phyloP scores from a whole-genome alignment of 2,797 vertebrate species.

The Hemitrygon akajei region DNA sequence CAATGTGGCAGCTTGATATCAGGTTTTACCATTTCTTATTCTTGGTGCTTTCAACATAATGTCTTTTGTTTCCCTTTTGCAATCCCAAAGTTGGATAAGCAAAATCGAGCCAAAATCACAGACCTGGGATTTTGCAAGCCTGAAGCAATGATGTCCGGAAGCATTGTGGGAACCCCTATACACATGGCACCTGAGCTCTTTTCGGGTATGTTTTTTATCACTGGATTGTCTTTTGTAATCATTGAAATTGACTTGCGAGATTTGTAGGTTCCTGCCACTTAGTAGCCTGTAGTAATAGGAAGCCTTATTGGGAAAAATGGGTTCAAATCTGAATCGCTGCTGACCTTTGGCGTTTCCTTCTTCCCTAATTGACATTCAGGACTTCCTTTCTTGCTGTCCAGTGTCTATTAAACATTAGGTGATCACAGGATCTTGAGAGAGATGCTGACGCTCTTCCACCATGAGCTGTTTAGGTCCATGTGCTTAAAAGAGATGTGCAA shows the following conservation, averaged over 20 bases:
- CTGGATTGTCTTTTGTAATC: too few relatives aligned
- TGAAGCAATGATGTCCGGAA: conserved; percentile 99
- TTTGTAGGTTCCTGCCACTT: background rate
- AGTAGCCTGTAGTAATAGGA: background rate
- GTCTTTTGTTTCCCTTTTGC: conserved; percentile 37
- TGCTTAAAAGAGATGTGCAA: too few relatives aligned
- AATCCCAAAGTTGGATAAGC: conserved; percentile 78
- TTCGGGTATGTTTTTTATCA: conserved; percentile 65
- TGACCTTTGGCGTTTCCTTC: too few relatives aligned
- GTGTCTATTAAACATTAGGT: background rate
- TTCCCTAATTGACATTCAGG: too few relatives aligned
- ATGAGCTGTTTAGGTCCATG: too few relatives aligned
- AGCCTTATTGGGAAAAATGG: background rate
- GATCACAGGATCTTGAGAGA: background rate
- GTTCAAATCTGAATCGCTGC: too few relatives aligned
- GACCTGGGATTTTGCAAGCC: conserved; percentile 97
- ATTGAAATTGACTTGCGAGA: background rate
- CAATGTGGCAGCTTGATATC: background rate
- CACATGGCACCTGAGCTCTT: conserved; percentile 98
- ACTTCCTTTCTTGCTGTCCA: background rate
- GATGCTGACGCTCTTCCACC: too few relatives aligned
- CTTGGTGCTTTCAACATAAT: background rate
- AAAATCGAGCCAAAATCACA: conserved; percentile 93
- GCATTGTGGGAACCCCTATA: conserved; percentile 95
- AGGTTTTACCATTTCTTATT: background rate